Conservation (phyloP, 1,140 invertebrate species). For the Macrostomum lignano region DNA sequence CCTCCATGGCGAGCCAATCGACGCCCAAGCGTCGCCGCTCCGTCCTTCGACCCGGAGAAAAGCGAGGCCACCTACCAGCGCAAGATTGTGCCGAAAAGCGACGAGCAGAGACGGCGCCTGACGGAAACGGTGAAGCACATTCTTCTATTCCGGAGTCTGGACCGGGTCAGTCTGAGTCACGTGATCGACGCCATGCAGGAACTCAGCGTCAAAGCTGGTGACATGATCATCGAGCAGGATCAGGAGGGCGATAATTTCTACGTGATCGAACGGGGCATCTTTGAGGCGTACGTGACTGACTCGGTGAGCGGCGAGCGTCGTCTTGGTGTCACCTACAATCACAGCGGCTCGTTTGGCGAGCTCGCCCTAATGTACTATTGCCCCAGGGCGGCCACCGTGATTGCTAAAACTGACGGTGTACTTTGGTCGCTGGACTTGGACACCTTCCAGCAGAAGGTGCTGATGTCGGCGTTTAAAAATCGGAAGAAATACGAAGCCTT, state of each 20-base stretch:
- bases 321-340: conserved; percentile 26
- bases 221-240: conserved; percentile 56
- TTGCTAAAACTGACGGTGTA: conserved; percentile 40
- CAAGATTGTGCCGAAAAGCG: conserved; percentile 55
- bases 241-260: conserved; percentile 94
- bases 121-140: conserved; percentile 67
- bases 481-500: conserved; percentile 20
- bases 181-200: no score
- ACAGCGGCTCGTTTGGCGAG: conserved; percentile 64
- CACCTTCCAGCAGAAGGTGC: conserved; percentile 50
- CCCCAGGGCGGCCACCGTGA: conserved; percentile 50
- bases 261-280: conserved; percentile 42
- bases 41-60: no score
- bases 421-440: conserved; percentile 53
- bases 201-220: no score
- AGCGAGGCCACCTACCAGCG: not conserved
- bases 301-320: not conserved
- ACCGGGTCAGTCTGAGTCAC: conserved; percentile 31
- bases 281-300: conserved; percentile 2
- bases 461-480: conserved; percentile 64
- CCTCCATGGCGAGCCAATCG: no score
- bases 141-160: conserved; percentile 62
- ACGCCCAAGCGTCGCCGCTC: not conserved
- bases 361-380: conserved; percentile 74
- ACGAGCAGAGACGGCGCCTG: conserved; percentile 55